A percentile compares a stretch with the other conserved stretches of the same genome.
Conservation (phyloP, 2,797 vertebrate species). For the Gadopsis marmoratus region DNA sequence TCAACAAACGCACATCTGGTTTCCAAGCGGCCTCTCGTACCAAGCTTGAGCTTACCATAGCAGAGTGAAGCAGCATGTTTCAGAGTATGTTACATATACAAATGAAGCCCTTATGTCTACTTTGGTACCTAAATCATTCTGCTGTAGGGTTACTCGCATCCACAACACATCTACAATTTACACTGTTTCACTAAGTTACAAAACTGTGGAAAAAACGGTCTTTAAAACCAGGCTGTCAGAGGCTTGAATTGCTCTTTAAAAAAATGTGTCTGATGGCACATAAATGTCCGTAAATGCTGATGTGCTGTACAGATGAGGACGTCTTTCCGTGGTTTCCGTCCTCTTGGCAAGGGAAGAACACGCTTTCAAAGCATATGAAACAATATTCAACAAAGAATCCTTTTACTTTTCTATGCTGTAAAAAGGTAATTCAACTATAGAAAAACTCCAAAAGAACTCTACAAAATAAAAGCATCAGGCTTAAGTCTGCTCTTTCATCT, state of each 20-base stretch:
- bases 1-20: neutral
- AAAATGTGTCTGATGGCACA: conserved; percentile 32
- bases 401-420: conserved; percentile 71
- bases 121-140: conserved; percentile 51
- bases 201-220: conserved; percentile 67
- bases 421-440: conserved; percentile 70
- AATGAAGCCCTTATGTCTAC: conserved; percentile 39
- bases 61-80: conserved; percentile 20
- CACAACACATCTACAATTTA: conserved; percentile 51
- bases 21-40: conserved; percentile 59
- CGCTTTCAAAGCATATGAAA: conserved; percentile 64
- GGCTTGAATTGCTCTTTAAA: conserved; percentile 5
- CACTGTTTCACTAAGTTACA: conserved; percentile 52
- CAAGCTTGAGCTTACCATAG: conserved; percentile 23
- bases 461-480: conserved; percentile 74
- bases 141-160: conserved; percentile 46
- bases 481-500: conserved; percentile 75
- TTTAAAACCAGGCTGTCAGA: conserved; percentile 36
- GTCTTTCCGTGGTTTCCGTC: conserved; percentile 18
- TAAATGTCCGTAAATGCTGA: conserved; percentile 30
- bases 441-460: conserved; percentile 76
- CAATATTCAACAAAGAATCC: conserved; percentile 48
- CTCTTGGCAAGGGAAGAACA: conserved; percentile 29
- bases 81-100: conserved; percentile 31
- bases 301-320: conserved; percentile 33